phyloP scores from a whole-genome alignment of 2,113 vertebrate genomes.

The Eira barbara region DNA sequence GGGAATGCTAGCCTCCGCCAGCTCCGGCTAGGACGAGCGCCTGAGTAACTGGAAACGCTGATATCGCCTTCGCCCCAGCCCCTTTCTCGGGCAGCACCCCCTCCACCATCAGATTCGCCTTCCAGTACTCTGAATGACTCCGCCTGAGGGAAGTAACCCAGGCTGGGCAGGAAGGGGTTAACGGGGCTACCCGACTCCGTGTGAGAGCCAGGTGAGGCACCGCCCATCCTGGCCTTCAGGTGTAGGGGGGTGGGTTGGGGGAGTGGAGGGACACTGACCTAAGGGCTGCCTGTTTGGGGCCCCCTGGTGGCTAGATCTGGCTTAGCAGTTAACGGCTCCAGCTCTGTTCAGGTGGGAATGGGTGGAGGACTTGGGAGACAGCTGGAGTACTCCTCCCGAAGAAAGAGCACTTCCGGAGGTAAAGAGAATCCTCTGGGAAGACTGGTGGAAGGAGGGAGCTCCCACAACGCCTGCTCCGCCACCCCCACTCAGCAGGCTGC shows the following conservation, averaged over 20 bases:
- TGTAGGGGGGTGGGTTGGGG: neutral
- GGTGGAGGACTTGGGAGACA: neutral
- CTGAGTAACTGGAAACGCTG: neutral
- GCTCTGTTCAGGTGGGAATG: neutral
- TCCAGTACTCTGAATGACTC: neutral
- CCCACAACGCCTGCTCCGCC: neutral
- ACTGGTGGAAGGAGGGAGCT: neutral
- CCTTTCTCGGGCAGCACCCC: neutral
- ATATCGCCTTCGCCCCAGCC: neutral
- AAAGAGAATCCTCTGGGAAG: neutral
- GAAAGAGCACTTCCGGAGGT: neutral
- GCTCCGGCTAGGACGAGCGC: neutral
- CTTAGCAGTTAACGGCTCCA: constrained; percentile 14
- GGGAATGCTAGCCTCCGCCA: neutral
- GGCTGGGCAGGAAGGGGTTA: constrained; percentile 55
- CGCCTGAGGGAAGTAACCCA: neutral
- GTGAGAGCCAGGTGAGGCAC: constrained; percentile 55
- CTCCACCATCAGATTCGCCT: neutral
- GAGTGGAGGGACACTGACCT: neutral
- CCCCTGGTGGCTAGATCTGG: constrained; percentile 64
- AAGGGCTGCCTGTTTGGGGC: constrained; percentile 7
- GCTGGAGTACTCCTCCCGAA: neutral
- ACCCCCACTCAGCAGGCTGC: neutral
- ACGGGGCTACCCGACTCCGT: neutral
- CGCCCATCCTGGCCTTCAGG: constrained; percentile 53